phyloP scores from a whole-genome alignment of 1,140 invertebrate genomes.

The Papilio xuthus region DNA sequence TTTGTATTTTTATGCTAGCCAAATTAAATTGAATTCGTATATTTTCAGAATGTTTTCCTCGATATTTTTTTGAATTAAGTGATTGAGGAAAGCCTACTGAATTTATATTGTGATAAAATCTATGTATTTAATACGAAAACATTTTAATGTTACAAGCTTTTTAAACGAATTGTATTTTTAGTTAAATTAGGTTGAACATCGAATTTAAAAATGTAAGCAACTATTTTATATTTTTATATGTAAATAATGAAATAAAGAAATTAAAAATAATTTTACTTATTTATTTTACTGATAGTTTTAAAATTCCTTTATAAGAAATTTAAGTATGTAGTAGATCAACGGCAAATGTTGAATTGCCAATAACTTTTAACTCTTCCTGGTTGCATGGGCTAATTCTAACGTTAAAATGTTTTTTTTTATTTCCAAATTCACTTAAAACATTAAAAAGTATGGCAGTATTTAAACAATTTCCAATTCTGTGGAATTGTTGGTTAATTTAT shows the following conservation, averaged over 20 bases:
- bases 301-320: not conserved
- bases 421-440: too few relatives aligned
- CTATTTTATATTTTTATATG: constrained; percentile 27
- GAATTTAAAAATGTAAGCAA: constrained; percentile 20
- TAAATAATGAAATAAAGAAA: constrained; percentile 41
- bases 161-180: not conserved
- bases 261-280: not conserved
- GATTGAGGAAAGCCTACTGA: constrained; percentile 75
- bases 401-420: too few relatives aligned
- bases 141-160: constrained; percentile 15
- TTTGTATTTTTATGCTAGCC: not conserved
- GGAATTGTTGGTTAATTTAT: too few relatives aligned
- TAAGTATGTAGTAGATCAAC: too few relatives aligned
- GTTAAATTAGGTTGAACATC: not conserved
- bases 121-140: constrained; percentile 34
- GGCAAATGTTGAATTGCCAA: too few relatives aligned
- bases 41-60: constrained; percentile 76
- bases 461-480: too few relatives aligned
- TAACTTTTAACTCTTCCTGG: too few relatives aligned
- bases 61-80: constrained; percentile 38
- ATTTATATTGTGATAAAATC: constrained; percentile 71
- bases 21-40: constrained; percentile 47
- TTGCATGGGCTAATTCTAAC: too few relatives aligned
- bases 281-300: not conserved
- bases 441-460: too few relatives aligned